Evolutionary conservation across 2,113 vertebrate species (phyloP), one percentile per base, ranked within the genome.

Genomic region (Abramis brama): DNA sequence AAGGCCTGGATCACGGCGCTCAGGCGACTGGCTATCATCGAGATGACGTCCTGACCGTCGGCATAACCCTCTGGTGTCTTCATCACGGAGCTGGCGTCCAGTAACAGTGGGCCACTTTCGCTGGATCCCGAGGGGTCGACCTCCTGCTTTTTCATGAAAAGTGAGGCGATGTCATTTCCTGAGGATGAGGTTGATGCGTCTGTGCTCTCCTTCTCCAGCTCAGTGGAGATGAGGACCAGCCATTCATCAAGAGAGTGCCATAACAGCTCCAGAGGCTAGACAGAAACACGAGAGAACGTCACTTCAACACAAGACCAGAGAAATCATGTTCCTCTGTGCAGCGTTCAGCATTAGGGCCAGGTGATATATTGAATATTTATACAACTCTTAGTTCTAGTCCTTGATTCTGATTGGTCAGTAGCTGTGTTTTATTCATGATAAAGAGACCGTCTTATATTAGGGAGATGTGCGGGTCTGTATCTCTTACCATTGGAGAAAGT

Each of bases 231-330:
- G 86, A 99, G 95, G 89, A 98, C 97, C 62, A 99, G 94, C 98
- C 98, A 99, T 91, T 99, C 98, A 43, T 99, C 98, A 89, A 99
- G 93, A 1, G 98, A 99, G 91, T 99, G 98, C 98, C 98, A 99
- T 77, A 99, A 96, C 86, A 99, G 93, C 93, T 99, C 98, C 90
- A 99, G 83, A 0, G 98, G 98, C 98, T 99, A 87, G 88, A 92
- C 55, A 86, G 78, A 17, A 93, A 64, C 71, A 83, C 25, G 4
- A 75, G 2, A 75, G 9, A 25, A 11, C 79, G 21, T 33, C 50
- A 57, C 17, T 33, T 57, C 33, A n/a, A 39, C 21, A 79, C 7
- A 25, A 76, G 25, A 76, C 45, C 25, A 19, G 73, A 74, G 23
- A 13, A 39, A 43, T 43, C 43, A 43, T 2, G 43, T 43, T 39